Evolutionary conservation across 2,888 invertebrate species (phyloP).

Genomic region (Yponomeuta evonymella): DNA sequence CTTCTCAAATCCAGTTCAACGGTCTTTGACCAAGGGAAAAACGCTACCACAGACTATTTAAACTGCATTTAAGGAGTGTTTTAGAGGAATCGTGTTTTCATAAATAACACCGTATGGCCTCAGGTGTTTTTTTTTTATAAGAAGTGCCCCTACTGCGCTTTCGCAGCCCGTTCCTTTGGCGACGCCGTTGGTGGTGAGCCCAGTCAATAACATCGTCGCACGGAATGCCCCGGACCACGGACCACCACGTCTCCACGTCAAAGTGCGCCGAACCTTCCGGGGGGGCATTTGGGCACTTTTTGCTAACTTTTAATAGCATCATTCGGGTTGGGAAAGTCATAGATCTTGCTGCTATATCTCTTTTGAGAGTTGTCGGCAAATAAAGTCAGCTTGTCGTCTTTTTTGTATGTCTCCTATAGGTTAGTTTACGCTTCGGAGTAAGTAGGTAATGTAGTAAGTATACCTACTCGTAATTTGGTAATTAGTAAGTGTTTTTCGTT

Average conservation of each 20-base stretch:
- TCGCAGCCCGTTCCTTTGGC: not conserved
- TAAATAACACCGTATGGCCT: no score
- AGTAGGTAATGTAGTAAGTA: no score
- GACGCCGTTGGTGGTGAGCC: constrained; percentile 20
- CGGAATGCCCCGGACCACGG: not conserved
- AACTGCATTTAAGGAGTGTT: no score
- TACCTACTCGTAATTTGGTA: no score
- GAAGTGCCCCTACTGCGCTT: not conserved
- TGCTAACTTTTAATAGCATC: not conserved
- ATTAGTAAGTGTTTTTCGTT: no score
- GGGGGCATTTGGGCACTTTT: not conserved
- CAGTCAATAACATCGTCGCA: not conserved
- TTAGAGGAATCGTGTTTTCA: no score
- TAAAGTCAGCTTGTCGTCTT: not conserved
- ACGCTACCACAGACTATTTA: no score
- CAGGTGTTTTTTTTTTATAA: not conserved
- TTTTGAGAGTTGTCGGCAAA: not conserved
- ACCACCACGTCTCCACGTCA: not conserved
- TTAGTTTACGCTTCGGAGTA: no score
- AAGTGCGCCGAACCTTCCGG: not conserved
- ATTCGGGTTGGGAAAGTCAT: not conserved
- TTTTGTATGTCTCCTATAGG: not conserved
- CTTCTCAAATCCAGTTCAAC: no score
- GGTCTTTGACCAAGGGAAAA: no score
- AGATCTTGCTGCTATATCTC: not conserved